Evolutionary conservation across 2,888 invertebrate genomes (phyloP).

Genomic region (Agonopterix alstromeriana): DNA sequence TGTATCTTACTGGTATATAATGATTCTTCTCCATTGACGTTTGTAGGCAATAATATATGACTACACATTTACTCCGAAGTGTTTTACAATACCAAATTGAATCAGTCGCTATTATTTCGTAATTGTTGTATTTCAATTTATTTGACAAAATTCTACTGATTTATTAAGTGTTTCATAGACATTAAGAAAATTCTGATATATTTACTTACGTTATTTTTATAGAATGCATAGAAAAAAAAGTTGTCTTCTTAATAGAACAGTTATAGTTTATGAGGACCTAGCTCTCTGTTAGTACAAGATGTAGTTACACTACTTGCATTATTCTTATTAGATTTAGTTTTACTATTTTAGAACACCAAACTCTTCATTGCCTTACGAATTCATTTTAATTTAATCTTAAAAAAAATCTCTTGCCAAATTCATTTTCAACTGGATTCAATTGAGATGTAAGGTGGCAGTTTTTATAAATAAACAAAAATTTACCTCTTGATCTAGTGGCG

Average conservation of each 20-base stretch:
- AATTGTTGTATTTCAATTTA: background rate
- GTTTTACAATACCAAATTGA: too few relatives aligned
- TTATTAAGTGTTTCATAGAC: too few relatives aligned
- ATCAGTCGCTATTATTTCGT: too few relatives aligned
- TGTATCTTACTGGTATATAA: too few relatives aligned
- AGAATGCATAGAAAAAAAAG: background rate
- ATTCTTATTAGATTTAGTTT: constrained; percentile 16
- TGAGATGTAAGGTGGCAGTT: too few relatives aligned
- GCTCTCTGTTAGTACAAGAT: background rate
- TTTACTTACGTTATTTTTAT: background rate
- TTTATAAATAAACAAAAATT: too few relatives aligned
- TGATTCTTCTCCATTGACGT: too few relatives aligned
- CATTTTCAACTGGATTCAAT: too few relatives aligned
- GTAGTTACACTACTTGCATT: background rate
- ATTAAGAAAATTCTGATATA: background rate
- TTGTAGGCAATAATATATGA: too few relatives aligned
- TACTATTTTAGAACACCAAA: constrained; percentile 16
- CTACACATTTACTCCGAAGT: too few relatives aligned
- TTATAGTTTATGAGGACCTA: background rate
- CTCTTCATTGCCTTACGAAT: constrained; percentile 6
- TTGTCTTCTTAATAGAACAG: background rate
- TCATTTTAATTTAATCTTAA: background rate
- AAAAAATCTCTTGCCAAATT: too few relatives aligned
- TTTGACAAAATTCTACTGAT: background rate
- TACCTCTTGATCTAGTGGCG: too few relatives aligned